Percentiles rank a stretch among this genome's conserved stretches.
These are phyloP conservation scores for Germaria angustata DNA, from an alignment of 2,888 invertebrate genomes.

Conservation along the genomic window DNA sequence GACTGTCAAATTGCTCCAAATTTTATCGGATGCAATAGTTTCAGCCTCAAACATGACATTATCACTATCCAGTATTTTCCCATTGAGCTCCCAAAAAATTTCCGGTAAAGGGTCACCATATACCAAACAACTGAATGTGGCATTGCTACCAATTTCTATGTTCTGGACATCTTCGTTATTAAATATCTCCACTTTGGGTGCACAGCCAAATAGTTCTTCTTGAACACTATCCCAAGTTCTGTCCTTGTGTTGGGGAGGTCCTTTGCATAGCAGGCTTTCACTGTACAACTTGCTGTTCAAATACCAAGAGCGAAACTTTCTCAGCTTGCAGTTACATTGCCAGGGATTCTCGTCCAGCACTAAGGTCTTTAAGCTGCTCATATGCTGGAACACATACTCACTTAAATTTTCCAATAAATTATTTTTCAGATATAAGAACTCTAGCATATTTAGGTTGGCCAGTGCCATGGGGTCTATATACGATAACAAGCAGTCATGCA, in stretches of 20 bases:
- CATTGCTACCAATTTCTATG: conserved; percentile 90
- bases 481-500: conserved; percentile 89
- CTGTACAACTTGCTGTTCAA: conserved; percentile 88
- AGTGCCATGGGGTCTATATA: conserved; percentile 89
- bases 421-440: conserved; percentile 89
- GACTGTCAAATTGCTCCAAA: conserved; percentile 91
- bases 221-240: conserved; percentile 89
- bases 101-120: conserved; percentile 91
- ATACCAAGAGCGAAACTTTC: conserved; percentile 92
- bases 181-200: conserved; percentile 86
- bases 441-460: conserved; percentile 86
- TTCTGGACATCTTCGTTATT: conserved; percentile 82
- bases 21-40: conserved; percentile 77
- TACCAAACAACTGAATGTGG: conserved; percentile 90
- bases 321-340: conserved; percentile 92
- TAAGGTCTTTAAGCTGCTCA: conserved; percentile 89
- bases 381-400: conserved; percentile 85
- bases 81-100: conserved; percentile 91
- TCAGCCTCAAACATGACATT: conserved; percentile 81
- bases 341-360: conserved; percentile 92
- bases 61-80: conserved; percentile 82
- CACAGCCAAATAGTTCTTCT: conserved; percentile 89
- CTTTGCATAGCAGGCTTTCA: conserved; percentile 86
- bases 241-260: conserved; percentile 85
- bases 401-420: conserved; percentile 88